These are phyloP conservation scores for Heterohyrax brucei DNA, from an alignment of 2,797 vertebrate genomes.

Conservation along the genomic window DNA sequence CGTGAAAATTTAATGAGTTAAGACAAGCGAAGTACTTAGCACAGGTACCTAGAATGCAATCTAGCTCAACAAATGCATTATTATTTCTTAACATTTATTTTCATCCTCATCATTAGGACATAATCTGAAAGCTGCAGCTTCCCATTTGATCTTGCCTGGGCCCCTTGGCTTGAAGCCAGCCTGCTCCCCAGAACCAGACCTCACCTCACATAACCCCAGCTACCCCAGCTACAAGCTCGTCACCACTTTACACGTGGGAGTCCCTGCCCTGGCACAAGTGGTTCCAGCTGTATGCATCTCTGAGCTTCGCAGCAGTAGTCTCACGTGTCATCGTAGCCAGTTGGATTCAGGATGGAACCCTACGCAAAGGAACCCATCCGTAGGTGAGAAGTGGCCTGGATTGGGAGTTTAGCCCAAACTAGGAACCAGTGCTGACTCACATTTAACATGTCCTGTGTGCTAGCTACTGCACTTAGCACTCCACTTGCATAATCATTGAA, in stretches of 20 bases:
- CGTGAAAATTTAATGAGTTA: not conserved
- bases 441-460: rapidly evolving
- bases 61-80: not conserved
- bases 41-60: not conserved
- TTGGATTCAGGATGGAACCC: not conserved
- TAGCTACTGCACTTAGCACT: rapidly evolving
- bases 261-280: rapidly evolving
- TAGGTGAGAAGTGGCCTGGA: not conserved
- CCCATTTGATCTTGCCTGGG: not conserved
- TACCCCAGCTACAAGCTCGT: rapidly evolving
- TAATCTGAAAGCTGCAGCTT: not conserved
- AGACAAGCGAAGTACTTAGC: not conserved
- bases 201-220: too few species aligned
- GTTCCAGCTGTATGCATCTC: rapidly evolving
- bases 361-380: not conserved
- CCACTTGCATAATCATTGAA: rapidly evolving
- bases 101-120: not conserved
- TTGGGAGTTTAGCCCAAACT: too few species aligned
- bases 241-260: not conserved
- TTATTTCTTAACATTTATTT: not conserved
- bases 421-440: rapidly evolving
- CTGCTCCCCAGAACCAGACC: not conserved
- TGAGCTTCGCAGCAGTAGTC: not conserved
- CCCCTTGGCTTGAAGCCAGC: too few species aligned
- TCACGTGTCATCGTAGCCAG: rapidly evolving